These are phyloP conservation scores for Galaxias olidus DNA, from an alignment of 2,797 vertebrate genomes.

Conservation along the genomic window DNA sequence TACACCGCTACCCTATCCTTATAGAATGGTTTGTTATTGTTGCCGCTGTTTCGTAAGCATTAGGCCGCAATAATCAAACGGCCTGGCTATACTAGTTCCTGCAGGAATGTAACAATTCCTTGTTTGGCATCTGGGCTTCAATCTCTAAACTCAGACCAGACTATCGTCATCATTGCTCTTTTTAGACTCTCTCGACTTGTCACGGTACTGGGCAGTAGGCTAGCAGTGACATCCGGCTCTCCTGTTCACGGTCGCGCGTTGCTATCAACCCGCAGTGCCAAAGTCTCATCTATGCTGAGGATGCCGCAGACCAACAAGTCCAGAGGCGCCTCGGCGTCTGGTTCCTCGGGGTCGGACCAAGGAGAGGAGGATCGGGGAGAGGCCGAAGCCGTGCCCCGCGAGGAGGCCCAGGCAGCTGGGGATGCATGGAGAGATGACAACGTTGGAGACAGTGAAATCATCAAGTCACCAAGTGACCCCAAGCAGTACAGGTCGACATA, in stretches of 20 bases:
- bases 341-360: conserved; percentile 40
- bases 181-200: conserved; percentile 57
- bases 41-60: conserved; percentile 25
- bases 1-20: neutral
- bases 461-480: conserved; percentile 93
- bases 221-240: conserved; percentile 40
- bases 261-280: conserved; percentile 51
- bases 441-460: conserved; percentile 82
- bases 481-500: conserved; percentile 89
- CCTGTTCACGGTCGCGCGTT: conserved; percentile 44
- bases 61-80: conserved; percentile 15
- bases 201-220: conserved; percentile 45
- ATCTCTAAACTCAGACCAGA: neutral
- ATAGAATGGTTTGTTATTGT: conserved; percentile 26
- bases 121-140: too few relatives aligned
- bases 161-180: conserved; percentile 57
- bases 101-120: too few relatives aligned
- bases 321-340: conserved; percentile 53
- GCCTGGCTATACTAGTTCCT: neutral
- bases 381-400: conserved; percentile 26
- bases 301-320: conserved; percentile 82
- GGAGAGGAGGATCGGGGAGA: conserved; percentile 34
- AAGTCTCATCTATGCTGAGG: conserved; percentile 45
- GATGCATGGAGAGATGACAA: conserved; percentile 59
- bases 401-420: conserved; percentile 29